Base-by-base conservation (phyloP, 2,888 invertebrate genomes). In the Notodonta ziczac region DNA sequence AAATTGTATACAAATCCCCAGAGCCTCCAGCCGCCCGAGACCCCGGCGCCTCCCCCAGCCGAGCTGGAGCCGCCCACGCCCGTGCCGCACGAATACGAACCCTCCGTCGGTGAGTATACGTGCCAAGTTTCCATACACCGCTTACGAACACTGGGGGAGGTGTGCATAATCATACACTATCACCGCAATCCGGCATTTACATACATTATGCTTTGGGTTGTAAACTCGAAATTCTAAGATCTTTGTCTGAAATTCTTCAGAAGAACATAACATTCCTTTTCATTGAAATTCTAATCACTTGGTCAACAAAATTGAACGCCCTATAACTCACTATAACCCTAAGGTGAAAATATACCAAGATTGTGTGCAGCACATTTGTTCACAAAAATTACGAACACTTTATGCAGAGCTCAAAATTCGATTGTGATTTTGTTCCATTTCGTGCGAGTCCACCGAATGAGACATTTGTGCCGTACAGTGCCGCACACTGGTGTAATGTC, bases 1-100 rank as follows among this genome's bases (percentile, higher is more conserved):
- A 55, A 40, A 4, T 4, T 53, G 16, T 55, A 16, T 5, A 46
- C n/a, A 1, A 12, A 12, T 48, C 61, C 58, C 6, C 70, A 86
- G 89, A 72, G 70, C 3, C 70, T 89, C 63, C 80, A 81, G 16
- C 84, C 89, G 7, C 89, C 90, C 1, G 91, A 90, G 46, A 90
- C 94, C 0, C 90, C 92, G 1, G 85, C 87, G 7, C 88, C 93
- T 0, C 51, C 62, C 6, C 67, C 67, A 9, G 77, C 83, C 2
- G 93, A 91, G n/a, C 66, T 91, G 66, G 88, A 92, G 62, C 92
- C 94, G 7, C 91, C 94, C 0, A 91, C 94, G 3, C 94, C 94
- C 3, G 81, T 94, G 68, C 93, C 94, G 57, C 91, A 94, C 59
- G 94, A 94, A 65, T 93, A 92, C 67, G 91, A 90, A 67, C 91